Percentiles rank a stretch among this genome's conserved stretches.
Conservation (phyloP, 2,888 invertebrate species). For the Drosophila leonis region DNA sequence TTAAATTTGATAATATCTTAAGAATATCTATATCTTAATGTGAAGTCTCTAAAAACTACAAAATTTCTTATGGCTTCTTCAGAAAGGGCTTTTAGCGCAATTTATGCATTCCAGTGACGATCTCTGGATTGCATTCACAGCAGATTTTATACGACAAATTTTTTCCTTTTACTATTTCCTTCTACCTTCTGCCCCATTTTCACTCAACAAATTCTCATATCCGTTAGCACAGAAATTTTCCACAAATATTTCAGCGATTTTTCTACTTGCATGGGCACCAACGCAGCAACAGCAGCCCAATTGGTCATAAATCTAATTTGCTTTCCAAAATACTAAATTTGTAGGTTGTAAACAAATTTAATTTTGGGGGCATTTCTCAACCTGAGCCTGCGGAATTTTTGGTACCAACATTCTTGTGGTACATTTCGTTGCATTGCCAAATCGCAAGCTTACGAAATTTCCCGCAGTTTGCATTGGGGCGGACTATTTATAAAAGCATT, state of each 20-base stretch:
- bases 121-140: neutral
- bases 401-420: constrained; percentile 39
- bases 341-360: constrained; percentile 46
- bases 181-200: neutral
- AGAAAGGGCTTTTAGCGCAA: neutral
- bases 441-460: constrained; percentile 75
- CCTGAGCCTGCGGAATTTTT: constrained; percentile 46
- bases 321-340: constrained; percentile 22
- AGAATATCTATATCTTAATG: neutral
- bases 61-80: neutral
- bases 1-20: neutral
- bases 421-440: constrained; percentile 56
- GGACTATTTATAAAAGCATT: constrained; percentile 57
- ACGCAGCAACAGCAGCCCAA: neutral
- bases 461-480: constrained; percentile 43
- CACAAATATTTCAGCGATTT: constrained; percentile 49
- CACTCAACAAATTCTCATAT: constrained; percentile 15
- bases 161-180: neutral
- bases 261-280: constrained; percentile 5
- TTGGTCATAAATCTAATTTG: constrained; percentile 46
- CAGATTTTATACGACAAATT: neutral
- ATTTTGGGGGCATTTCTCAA: constrained; percentile 43
- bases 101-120: neutral
- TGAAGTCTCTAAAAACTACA: neutral
- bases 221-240: constrained; percentile 28